These are phyloP conservation scores for Eurypyga helias DNA, from an alignment of 2,113 vertebrate genomes.

Conservation along the genomic window DNA sequence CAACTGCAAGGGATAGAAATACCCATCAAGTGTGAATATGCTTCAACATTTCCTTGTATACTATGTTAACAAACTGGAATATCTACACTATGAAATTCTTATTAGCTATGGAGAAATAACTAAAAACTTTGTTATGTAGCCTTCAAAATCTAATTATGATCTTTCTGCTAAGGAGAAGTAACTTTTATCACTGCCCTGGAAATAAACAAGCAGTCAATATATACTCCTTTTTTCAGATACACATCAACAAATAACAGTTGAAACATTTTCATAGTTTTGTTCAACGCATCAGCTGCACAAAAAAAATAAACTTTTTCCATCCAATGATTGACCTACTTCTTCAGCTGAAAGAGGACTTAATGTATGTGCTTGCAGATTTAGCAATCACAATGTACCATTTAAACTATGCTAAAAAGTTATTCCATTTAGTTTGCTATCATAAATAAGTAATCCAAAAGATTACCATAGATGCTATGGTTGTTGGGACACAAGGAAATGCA, in stretches of 20 bases:
- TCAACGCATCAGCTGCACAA: not conserved
- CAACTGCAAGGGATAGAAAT: not conserved
- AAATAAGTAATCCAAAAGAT: not conserved
- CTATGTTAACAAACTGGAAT: not conserved
- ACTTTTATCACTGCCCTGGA: not conserved
- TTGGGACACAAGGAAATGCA: not conserved
- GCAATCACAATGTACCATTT: not conserved
- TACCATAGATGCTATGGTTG: not conserved
- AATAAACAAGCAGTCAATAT: not conserved
- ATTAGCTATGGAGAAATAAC: not conserved
- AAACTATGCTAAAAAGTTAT: not conserved
- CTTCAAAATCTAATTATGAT: not conserved
- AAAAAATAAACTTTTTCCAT: not conserved
- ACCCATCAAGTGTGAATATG: not conserved
- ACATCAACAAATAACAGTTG: accelerated
- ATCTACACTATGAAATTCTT: not conserved
- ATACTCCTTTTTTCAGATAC: not conserved
- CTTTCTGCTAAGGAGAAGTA: not conserved
- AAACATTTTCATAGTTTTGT: not conserved
- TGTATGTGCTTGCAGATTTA: not conserved
- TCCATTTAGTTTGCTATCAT: not conserved
- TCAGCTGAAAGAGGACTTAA: not conserved
- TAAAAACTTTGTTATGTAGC: not conserved
- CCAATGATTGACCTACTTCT: not conserved
- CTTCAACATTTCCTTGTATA: not conserved